Conservation (phyloP, 2,888 invertebrate species). For the Synanthedon tipuliformis region DNA sequence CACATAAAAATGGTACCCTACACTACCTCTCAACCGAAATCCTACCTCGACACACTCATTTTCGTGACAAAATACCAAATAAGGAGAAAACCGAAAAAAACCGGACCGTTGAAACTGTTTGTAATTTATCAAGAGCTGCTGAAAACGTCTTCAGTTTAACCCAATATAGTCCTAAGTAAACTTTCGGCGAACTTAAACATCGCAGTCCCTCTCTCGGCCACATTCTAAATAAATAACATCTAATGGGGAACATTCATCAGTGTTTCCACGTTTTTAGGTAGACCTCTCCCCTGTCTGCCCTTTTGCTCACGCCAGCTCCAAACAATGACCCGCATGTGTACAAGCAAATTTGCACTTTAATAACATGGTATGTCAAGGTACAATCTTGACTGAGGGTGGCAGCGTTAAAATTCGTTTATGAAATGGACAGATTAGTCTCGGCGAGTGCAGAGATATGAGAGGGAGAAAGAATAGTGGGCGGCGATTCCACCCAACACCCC, state of each 20-base stretch:
- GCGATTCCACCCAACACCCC: conserved; percentile 51
- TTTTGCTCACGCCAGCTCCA: conserved; percentile 42
- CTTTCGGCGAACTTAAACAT: conserved; percentile 64
- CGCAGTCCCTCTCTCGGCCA: conserved; percentile 63
- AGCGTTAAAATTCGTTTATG: conserved; percentile 50
- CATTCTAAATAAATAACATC: conserved; percentile 72
- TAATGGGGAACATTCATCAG: conserved; percentile 72
- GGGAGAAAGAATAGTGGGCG: conserved; percentile 31
- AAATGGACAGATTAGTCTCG: conserved; percentile 57
- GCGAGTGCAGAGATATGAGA: conserved; percentile 63
- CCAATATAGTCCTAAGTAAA: conserved; percentile 70
- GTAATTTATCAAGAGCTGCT: conserved; percentile 51
- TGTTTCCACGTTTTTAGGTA: conserved; percentile 68
- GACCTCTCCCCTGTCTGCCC: conserved; percentile 58
- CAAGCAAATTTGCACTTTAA: conserved; percentile 18
- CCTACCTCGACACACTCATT: background rate
- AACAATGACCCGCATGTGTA: conserved; percentile 22
- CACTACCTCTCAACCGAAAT: too few relatives aligned
- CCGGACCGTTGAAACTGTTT: conserved; percentile 60
- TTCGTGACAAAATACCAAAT: conserved; percentile 54
- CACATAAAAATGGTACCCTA: too few relatives aligned
- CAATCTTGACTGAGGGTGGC: conserved; percentile 12
- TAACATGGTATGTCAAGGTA: conserved; percentile 10
- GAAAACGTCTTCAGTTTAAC: conserved; percentile 63
- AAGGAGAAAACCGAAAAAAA: conserved; percentile 52